Conservation (phyloP, 2,113 vertebrate genomes). For the Verasper variegatus region DNA sequence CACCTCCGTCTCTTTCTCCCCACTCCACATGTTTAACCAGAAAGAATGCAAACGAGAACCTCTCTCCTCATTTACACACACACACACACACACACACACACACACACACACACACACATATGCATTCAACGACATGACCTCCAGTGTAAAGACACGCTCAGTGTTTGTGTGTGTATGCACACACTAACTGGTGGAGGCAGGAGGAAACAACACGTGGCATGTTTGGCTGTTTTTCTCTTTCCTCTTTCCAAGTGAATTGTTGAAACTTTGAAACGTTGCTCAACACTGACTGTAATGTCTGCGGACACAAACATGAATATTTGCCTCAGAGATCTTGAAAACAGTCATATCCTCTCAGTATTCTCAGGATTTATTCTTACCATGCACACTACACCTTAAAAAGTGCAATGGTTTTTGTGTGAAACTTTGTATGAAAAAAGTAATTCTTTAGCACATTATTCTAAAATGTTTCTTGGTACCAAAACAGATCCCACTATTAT, state of each 20-base stretch:
- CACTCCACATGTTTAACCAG: constrained; percentile 14
- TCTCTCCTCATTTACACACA: constrained; percentile 15
- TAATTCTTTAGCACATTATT: no score
- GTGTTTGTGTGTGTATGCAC: constrained; percentile 27
- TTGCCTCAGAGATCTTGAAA: constrained; percentile 43
- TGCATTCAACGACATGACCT: constrained; percentile 43
- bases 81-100: background rate
- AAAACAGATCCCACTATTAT: background rate
- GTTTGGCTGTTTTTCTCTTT: constrained; percentile 34
- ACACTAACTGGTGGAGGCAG: constrained; percentile 39
- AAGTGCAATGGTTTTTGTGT: background rate
- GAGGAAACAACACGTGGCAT: constrained; percentile 49
- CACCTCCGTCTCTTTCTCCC: background rate
- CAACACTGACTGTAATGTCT: constrained; percentile 43
- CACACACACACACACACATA: background rate
- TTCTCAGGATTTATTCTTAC: constrained; percentile 16
- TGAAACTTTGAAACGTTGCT: constrained; percentile 42
- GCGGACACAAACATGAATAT: constrained; percentile 38
- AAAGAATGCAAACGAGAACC: constrained; percentile 33
- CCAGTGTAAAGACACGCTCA: constrained; percentile 4
- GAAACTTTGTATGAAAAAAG: no score
- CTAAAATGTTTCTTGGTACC: background rate
- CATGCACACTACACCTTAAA: constrained; percentile 4
- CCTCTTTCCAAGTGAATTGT: constrained; percentile 39
- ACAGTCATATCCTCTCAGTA: constrained; percentile 26